phyloP scores from a whole-genome alignment of 2,888 invertebrate genomes.

The Cosmorhoe ocellata region DNA sequence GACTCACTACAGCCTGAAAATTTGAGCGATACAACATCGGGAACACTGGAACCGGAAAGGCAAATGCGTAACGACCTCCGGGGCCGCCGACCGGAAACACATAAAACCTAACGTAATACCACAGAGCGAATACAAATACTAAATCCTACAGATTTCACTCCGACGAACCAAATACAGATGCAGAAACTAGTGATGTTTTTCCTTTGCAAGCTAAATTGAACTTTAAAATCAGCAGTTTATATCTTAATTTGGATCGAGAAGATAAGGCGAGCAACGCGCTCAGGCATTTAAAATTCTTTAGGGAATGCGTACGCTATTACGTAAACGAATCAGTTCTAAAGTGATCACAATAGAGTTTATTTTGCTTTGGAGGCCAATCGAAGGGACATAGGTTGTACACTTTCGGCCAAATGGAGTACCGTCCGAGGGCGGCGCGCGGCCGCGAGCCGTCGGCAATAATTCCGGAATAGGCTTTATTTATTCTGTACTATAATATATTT shows the following conservation, averaged over 20 bases:
- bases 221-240: neutral
- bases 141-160: neutral
- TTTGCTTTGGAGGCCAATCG: neutral
- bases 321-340: neutral
- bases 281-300: too few species aligned
- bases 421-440: conserved; percentile 23
- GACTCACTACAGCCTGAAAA: conserved; percentile 36
- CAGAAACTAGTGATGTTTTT: neutral
- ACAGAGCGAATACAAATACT: conserved; percentile 3
- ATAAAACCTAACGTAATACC: conserved; percentile 42
- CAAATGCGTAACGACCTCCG: conserved; percentile 47
- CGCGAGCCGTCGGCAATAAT: conserved; percentile 33
- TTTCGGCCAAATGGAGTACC: conserved; percentile 32
- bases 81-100: conserved; percentile 42
- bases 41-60: conserved; percentile 38
- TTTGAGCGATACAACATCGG: conserved; percentile 31
- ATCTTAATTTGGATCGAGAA: neutral
- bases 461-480: conserved; percentile 26
- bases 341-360: neutral
- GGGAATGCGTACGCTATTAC: neutral
- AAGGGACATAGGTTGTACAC: conserved; percentile 24
- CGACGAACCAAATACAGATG: neutral
- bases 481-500: conserved; percentile 21
- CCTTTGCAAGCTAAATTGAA: neutral
- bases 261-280: neutral